Percentiles rank a stretch among this genome's conserved stretches.
Evolutionary conservation across 2,113 vertebrate genomes (phyloP).

Genomic region (Hemibagrus wyckioides): DNA sequence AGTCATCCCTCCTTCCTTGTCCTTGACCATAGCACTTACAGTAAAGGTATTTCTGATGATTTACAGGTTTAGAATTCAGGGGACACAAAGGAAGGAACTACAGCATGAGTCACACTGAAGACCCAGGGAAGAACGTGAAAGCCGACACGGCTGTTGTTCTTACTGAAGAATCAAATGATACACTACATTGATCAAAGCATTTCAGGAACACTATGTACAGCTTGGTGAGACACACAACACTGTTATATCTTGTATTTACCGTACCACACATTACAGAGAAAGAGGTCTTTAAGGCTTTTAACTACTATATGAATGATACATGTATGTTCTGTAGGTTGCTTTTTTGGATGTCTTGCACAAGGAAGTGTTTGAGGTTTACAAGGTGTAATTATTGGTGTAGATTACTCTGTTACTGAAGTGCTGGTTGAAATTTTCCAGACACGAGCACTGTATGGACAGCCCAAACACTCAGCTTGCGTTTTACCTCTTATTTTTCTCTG

Average conservation of each 20-base stretch:
- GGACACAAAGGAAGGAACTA: conserved; percentile 6
- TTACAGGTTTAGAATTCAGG: conserved; percentile 5
- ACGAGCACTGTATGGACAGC: not conserved
- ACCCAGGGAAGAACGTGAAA: not conserved
- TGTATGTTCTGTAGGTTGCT: not conserved
- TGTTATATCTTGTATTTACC: not conserved
- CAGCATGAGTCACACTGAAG: conserved; percentile 6
- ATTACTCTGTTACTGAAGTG: conserved; percentile 14
- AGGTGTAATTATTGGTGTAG: conserved; percentile 13
- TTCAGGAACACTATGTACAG: not conserved
- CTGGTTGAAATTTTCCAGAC: not conserved
- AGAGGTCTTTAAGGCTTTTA: not conserved
- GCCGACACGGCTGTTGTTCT: not conserved
- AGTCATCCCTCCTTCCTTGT: conserved; percentile 19
- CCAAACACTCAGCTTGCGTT: not conserved
- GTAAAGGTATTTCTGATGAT: conserved; percentile 25
- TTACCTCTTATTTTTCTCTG: not conserved
- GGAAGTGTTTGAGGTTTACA: conserved; percentile 31
- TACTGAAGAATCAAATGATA: not conserved
- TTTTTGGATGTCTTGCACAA: conserved; percentile 34
- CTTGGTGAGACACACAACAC: not conserved
- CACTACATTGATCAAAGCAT: not conserved
- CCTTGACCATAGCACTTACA: conserved; percentile 13
- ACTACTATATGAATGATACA: not conserved
- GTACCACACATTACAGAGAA: not conserved